Percentiles rank a stretch among this genome's conserved stretches.
Evolutionary conservation across 1,140 invertebrate genomes (phyloP).

Genomic region (Drosophila nikananu): DNA sequence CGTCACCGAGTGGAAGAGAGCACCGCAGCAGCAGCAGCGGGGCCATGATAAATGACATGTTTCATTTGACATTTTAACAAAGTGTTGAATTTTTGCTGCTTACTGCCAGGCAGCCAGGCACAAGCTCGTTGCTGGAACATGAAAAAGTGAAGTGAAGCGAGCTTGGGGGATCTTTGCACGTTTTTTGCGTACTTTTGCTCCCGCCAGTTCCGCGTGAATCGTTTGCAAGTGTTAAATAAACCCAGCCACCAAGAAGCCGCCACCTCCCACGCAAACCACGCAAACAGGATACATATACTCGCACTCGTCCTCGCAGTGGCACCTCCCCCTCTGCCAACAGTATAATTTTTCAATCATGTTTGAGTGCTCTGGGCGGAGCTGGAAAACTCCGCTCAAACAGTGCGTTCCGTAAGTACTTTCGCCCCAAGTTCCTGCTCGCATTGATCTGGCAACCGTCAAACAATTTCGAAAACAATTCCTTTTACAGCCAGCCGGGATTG

Average conservation of each 20-base stretch:
- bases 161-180: constrained; percentile 44
- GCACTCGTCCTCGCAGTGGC: background rate
- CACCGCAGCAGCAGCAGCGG: background rate
- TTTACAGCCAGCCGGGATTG: constrained; percentile 45
- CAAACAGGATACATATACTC: constrained; percentile 10
- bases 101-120: constrained; percentile 20
- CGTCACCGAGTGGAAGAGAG: constrained; percentile 6
- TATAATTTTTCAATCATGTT: constrained; percentile 62
- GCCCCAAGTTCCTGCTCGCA: constrained; percentile 28
- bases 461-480: constrained; percentile 52
- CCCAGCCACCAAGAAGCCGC: constrained; percentile 46
- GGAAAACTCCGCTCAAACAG: constrained; percentile 24
- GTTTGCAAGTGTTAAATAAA: constrained; percentile 62
- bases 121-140: constrained; percentile 28
- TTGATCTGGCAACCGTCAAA: constrained; percentile 52
- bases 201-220: constrained; percentile 49
- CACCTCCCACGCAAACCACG: constrained; percentile 2
- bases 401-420: constrained; percentile 38
- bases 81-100: constrained; percentile 83
- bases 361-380: constrained; percentile 44
- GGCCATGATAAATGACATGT: constrained; percentile 84
- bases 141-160: constrained; percentile 42
- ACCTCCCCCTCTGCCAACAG: constrained; percentile 16
- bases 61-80: constrained; percentile 85
- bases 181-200: constrained; percentile 36